phyloP scores from a whole-genome alignment of 2,888 invertebrate genomes.

The Spodoptera picta region DNA sequence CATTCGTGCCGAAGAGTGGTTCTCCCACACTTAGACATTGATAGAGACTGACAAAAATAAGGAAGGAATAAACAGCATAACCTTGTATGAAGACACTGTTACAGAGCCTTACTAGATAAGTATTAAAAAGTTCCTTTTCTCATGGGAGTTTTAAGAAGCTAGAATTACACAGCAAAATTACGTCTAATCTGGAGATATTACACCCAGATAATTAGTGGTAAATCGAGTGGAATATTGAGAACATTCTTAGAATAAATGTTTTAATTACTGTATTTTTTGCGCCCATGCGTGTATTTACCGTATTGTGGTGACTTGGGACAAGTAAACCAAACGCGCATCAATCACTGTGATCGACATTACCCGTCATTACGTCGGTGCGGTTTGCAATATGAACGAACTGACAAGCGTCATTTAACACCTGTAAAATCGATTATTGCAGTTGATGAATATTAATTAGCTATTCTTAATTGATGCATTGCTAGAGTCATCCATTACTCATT shows the following conservation, averaged over 20 bases:
- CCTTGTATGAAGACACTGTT: too few relatives aligned
- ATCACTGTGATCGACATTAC: conserved; percentile 32
- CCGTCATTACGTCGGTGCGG: conserved; percentile 22
- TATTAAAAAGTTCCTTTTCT: too few relatives aligned
- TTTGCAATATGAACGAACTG: conserved; percentile 21
- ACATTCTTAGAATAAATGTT: conserved; percentile 21
- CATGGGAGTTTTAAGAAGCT: neutral
- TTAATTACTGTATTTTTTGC: conserved; percentile 16
- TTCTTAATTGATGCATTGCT: too few relatives aligned
- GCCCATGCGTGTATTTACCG: conserved; percentile 18
- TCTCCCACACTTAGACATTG: too few relatives aligned
- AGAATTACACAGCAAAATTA: conserved; percentile 6
- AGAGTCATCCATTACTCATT: too few relatives aligned
- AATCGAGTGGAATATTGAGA: conserved; percentile 33
- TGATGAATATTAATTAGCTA: conserved; percentile 17
- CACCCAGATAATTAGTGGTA: conserved; percentile 29
- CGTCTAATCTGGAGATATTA: neutral
- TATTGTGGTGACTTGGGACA: conserved; percentile 4
- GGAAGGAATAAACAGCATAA: too few relatives aligned
- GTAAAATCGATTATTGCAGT: conserved; percentile 26
- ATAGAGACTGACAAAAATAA: too few relatives aligned
- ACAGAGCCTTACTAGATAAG: too few relatives aligned
- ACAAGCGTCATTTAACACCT: conserved; percentile 43
- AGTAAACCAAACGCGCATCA: conserved; percentile 20
- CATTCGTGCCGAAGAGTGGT: too few relatives aligned